These are phyloP conservation scores for Poeciliopsis paucimaculata DNA, from an alignment of 2,797 vertebrate species.

Conservation along the genomic window DNA sequence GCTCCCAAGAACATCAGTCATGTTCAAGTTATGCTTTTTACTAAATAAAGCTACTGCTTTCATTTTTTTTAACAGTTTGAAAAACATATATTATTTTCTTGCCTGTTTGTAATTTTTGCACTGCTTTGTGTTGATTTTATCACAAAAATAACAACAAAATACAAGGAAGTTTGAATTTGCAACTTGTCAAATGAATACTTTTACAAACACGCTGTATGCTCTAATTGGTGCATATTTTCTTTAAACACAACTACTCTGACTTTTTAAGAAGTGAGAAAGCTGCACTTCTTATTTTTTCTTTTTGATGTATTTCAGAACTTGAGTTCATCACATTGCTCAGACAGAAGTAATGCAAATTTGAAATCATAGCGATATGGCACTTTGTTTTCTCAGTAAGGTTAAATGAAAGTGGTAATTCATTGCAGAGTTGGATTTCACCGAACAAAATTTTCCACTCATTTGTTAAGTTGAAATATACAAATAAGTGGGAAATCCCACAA, in stretches of 20 bases:
- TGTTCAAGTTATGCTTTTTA: background rate
- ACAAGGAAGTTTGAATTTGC: background rate
- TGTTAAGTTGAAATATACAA: slow-evolving; percentile 14
- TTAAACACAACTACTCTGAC: background rate
- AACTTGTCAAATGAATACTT: background rate
- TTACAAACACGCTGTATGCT: background rate
- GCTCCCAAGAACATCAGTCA: too few species aligned
- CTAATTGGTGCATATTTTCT: background rate
- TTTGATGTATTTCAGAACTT: slow-evolving; percentile 14
- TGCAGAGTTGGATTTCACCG: background rate
- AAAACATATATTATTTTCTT: background rate
- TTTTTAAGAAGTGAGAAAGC: slow-evolving; percentile 18
- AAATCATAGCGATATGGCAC: background rate
- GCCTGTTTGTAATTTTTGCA: background rate
- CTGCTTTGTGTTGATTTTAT: background rate
- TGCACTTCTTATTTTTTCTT: slow-evolving; percentile 20
- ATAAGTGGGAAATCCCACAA: slow-evolving; percentile 9
- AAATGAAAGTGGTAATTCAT: background rate
- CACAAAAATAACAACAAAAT: background rate
- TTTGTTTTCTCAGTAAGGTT: background rate
- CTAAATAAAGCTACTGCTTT: background rate
- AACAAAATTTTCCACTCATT: slow-evolving; percentile 7
- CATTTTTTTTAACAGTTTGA: background rate
- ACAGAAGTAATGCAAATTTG: background rate
- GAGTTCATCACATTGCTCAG: background rate